Evolutionary conservation across 2,888 invertebrate genomes (phyloP).

Genomic region (Eupeodes luniger): DNA sequence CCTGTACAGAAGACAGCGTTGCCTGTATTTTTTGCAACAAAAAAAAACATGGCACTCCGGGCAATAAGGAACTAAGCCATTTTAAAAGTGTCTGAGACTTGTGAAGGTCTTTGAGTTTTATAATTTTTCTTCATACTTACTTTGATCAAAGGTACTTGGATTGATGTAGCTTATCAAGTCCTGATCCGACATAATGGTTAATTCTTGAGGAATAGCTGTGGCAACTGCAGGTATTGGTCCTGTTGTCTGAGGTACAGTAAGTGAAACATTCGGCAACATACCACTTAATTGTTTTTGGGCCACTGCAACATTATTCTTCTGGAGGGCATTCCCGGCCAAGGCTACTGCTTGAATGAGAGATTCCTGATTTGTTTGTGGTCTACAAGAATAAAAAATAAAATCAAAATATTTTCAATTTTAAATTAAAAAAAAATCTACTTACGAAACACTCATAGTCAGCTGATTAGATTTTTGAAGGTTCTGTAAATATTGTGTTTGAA

Average conservation of each 20-base stretch:
- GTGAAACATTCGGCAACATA: slow-evolving; percentile 77
- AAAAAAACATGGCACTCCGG: too few species aligned
- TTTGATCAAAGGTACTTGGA: slow-evolving; percentile 94
- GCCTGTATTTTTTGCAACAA: too few species aligned
- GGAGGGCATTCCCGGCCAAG: slow-evolving; percentile 82
- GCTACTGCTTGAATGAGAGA: slow-evolving; percentile 83
- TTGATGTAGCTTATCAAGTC: slow-evolving; percentile 95
- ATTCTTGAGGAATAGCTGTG: slow-evolving; percentile 88
- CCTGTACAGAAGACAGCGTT: too few species aligned
- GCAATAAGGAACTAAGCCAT: too few species aligned
- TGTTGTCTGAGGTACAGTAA: slow-evolving; percentile 81
- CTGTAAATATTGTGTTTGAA: slow-evolving; percentile 77
- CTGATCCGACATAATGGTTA: slow-evolving; percentile 94
- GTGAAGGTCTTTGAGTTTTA: not conserved
- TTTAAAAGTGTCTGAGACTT: too few species aligned
- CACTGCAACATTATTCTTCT: slow-evolving; percentile 81
- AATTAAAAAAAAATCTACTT: slow-evolving; percentile 46
- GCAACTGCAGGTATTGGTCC: slow-evolving; percentile 80
- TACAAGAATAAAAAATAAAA: slow-evolving; percentile 46
- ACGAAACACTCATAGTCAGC: slow-evolving; percentile 72
- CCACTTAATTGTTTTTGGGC: slow-evolving; percentile 79
- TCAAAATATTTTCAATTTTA: not conserved
- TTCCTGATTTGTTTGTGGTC: slow-evolving; percentile 81
- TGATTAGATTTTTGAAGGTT: slow-evolving; percentile 77
- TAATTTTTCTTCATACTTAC: slow-evolving; percentile 84